These are phyloP conservation scores for Alethe diademata DNA, from an alignment of 2,113 vertebrate species.

Conservation along the genomic window DNA sequence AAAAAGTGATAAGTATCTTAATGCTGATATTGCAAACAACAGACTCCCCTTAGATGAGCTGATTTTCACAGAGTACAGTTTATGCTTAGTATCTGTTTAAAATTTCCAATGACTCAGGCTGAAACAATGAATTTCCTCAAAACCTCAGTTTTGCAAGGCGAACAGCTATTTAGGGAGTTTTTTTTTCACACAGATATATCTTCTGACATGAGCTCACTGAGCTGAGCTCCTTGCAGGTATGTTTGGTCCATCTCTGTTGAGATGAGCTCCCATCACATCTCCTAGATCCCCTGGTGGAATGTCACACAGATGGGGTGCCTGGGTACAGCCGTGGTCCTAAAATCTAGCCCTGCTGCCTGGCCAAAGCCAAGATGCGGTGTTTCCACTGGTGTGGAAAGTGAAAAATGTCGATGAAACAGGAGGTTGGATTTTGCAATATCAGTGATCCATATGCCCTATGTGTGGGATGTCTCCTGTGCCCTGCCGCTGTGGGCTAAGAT, in stretches of 20 bases:
- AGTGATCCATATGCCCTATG: accelerated
- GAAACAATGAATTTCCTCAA: neutral
- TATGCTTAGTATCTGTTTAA: neutral
- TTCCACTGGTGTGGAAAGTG: neutral
- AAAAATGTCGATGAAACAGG: neutral
- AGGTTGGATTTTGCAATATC: neutral
- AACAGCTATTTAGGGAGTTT: neutral
- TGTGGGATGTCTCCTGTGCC: neutral
- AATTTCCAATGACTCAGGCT: neutral
- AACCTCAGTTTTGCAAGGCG: neutral
- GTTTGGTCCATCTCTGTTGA: neutral
- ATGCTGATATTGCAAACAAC: neutral
- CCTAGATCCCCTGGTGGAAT: neutral
- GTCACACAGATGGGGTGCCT: neutral
- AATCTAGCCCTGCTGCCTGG: neutral
- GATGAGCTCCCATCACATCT: neutral
- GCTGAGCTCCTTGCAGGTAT: neutral
- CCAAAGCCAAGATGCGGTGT: neutral
- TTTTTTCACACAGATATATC: neutral
- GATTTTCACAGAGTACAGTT: neutral
- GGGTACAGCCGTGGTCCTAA: neutral
- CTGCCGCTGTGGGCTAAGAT: neutral
- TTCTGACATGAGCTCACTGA: neutral
- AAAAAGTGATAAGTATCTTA: neutral
- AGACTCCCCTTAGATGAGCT: neutral